Base-by-base conservation (phyloP, 2,888 invertebrate genomes). In the Cryptophagus acutangulus region DNA sequence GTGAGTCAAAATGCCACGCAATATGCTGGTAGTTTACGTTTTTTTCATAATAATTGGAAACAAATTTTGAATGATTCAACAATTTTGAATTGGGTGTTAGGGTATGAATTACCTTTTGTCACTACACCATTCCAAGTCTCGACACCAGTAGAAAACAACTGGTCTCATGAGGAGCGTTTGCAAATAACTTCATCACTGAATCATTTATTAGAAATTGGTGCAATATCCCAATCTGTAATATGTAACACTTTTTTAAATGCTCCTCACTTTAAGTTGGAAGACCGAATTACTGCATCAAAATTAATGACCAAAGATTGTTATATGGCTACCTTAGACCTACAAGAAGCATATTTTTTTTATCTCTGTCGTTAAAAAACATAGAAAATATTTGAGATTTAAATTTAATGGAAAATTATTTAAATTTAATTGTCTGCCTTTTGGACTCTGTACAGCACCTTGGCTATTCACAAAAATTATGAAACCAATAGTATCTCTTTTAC, bases 391-490 rank as follows among this genome's bases (percentile, higher is more conserved):
- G 33, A 33, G 48, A 14, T 51, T 48, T 38, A 24, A 30, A 14
- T 42, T 45, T 36, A 3, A 30, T 10, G 31, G 15, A 1, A 18
- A 10, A 4, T n/a, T 46, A n/a, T 51, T 43, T 41, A 38, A 48
- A 38, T 49, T 34, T 38, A 46, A 33, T 38, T 43, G 43, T 30
- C 13, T 51, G 2, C 43, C 44, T 2, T 52, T 52, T 31, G 50
- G 51, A n/a, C 26, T 51, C 15, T 44, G 24, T 20, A 20, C 40
- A 14, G 47, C 43, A 8, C 52, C 52, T 9, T 38, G 34, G 24
- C n/a, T 45, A 10, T 52, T 51, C 26, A 52, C 50, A 9, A 51
- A 48, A 33, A 13, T 51, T 28, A 20, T 49, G 35, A 51, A 49
- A 30, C 48, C 48, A 2, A 35, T 44, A 9, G 13, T 48, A 8